Base-by-base conservation (phyloP, 2,797 vertebrate genomes). In the Poecilia picta region DNA sequence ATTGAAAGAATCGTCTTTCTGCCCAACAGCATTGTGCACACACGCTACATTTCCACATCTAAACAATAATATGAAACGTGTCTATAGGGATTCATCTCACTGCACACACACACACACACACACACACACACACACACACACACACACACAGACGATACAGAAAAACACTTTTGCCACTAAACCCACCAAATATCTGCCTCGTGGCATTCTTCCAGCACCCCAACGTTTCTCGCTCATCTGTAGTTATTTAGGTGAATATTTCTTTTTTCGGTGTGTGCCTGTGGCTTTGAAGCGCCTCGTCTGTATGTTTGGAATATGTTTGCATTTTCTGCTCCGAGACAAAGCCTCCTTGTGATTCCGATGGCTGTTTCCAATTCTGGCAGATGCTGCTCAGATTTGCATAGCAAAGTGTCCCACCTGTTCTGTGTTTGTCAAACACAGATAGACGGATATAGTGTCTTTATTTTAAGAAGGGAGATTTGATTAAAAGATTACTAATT, bases 401-500 rank as follows among this genome's bases (percentile, higher is more conserved):
- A 87, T 62, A 85, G 83, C 47, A 59, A 80, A 93, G 89, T 87
- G 87, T 87, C 87, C 89, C 88, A 92, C 90, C 90, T 92, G 93
- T 91, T 92, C 87, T 78, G 81, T 93, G 89, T 93, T 91, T 91
- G 89, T 87, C 75, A 86, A 59, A 78, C 36, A 0, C 64, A 81
- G 79, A 75, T 84, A 87, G 74, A 78, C 28, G 78, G 86, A 91
- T 91, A 87, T 80, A 68, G 76, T 77, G 81, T 89, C 89, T 94
- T 91, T 89, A 84, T 91, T 92, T 70, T 93, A 90, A 90, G 90
- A 92, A 87, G 49, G 73, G 28, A 87, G 78, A 91, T 89, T 83
- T 93, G 91, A 94, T 93, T 89, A 87, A 85, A 88, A 90, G 90
- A 94, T 93, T 92, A 93, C 84, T 88, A 90, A 90, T 88, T 91